A percentile compares a stretch with the other conserved stretches of the same genome.
Conservation (phyloP, 2,113 vertebrate species). For the Pseudopipra pipra region DNA sequence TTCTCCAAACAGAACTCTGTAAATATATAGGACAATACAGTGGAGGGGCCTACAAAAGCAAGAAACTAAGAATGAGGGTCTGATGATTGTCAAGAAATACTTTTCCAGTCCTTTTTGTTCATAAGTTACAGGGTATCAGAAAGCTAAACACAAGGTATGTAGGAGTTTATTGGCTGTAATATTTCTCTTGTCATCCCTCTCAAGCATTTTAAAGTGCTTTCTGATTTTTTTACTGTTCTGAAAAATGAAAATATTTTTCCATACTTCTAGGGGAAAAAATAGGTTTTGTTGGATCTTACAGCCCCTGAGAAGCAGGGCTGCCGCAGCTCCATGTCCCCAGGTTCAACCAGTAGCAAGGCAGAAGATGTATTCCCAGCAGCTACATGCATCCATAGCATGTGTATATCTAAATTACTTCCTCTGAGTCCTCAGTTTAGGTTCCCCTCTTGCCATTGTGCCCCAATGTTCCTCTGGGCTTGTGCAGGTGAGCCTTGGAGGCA, state of each 20-base stretch:
- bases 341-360: neutral
- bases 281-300: neutral
- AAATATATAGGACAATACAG: neutral
- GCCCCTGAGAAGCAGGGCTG: neutral
- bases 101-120: neutral
- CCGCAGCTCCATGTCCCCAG: too few relatives aligned
- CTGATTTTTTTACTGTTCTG: slow-evolving; percentile 17
- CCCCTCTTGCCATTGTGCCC: neutral
- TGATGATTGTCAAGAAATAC: neutral
- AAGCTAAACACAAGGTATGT: neutral
- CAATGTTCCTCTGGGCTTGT: neutral
- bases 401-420: neutral
- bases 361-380: neutral
- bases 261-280: neutral
- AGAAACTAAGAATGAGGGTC: neutral
- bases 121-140: neutral
- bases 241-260: neutral
- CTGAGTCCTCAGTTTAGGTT: neutral
- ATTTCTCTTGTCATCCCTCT: slow-evolving; percentile 20
- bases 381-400: neutral
- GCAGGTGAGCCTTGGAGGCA: neutral
- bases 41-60: neutral
- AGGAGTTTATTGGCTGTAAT: neutral
- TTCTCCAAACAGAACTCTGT: neutral
- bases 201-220: slow-evolving; percentile 3